phyloP scores from a whole-genome alignment of 2,113 vertebrate species.

The Psittacus erithacus region DNA sequence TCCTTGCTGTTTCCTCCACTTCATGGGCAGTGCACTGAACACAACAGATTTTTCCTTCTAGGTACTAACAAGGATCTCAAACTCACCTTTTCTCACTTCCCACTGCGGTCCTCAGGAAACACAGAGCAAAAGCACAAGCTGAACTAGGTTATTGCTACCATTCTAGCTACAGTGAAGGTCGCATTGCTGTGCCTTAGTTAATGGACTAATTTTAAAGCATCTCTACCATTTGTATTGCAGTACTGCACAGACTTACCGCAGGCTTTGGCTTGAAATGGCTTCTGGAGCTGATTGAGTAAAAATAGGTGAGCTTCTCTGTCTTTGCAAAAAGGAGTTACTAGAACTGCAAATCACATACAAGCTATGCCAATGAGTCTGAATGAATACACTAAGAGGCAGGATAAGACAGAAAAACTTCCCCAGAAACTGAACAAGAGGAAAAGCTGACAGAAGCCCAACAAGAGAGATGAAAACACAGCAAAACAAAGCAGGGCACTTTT shows the following conservation, averaged over 20 bases:
- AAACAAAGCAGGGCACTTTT: neutral
- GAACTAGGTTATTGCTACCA: neutral
- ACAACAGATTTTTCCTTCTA: neutral
- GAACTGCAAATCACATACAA: neutral
- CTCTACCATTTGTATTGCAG: rapidly evolving
- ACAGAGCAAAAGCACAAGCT: neutral
- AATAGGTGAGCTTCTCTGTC: neutral
- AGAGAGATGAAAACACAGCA: neutral
- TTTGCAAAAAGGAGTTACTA: neutral
- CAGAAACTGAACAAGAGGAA: neutral
- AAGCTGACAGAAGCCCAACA: neutral
- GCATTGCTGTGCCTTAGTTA: neutral
- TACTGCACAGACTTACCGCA: neutral
- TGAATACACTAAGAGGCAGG: neutral
- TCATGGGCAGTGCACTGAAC: neutral
- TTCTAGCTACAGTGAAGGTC: neutral
- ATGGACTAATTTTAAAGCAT: neutral
- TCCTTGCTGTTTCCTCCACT: neutral
- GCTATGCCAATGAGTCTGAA: neutral
- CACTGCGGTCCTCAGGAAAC: neutral
- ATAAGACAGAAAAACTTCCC: neutral
- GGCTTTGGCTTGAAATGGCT: neutral
- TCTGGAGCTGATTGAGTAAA: neutral
- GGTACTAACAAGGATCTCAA: neutral
- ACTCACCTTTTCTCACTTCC: neutral